phyloP scores from a whole-genome alignment of 2,797 vertebrate species.

The Glossophaga mutica region DNA sequence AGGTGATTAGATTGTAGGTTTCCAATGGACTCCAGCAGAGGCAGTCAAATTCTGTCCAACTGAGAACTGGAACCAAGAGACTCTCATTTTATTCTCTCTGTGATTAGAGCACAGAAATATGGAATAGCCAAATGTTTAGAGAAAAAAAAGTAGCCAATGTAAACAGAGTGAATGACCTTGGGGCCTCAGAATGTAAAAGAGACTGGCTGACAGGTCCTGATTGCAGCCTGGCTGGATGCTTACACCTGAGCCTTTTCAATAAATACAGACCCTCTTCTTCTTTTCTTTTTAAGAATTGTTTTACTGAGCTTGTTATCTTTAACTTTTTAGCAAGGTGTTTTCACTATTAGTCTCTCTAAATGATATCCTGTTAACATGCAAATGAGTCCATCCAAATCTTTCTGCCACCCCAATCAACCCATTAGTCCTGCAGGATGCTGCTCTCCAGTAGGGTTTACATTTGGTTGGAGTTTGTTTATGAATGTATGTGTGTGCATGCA shows the following conservation, averaged over 20 bases:
- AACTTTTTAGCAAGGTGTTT: neutral
- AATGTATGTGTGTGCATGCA: neutral
- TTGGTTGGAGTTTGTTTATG: neutral
- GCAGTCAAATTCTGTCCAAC: neutral
- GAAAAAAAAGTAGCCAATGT: neutral
- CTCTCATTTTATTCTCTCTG: neutral
- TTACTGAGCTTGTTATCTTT: neutral
- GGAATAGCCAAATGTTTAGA: neutral
- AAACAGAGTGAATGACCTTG: neutral
- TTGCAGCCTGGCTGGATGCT: neutral
- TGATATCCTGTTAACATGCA: neutral
- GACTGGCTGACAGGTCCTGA: neutral
- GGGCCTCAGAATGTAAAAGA: neutral
- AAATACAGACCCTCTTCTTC: neutral
- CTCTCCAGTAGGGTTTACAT: neutral
- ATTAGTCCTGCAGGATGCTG: neutral
- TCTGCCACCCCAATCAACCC: neutral
- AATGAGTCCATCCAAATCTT: neutral
- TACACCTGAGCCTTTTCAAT: neutral
- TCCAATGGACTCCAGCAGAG: neutral
- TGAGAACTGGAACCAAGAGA: neutral
- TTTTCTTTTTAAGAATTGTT: neutral
- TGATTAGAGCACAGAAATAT: neutral
- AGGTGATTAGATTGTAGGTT: neutral
- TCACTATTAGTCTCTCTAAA: neutral